Evolutionary conservation across 2,888 invertebrate genomes (phyloP).

Genomic region (Pristionchus mayeri): DNA sequence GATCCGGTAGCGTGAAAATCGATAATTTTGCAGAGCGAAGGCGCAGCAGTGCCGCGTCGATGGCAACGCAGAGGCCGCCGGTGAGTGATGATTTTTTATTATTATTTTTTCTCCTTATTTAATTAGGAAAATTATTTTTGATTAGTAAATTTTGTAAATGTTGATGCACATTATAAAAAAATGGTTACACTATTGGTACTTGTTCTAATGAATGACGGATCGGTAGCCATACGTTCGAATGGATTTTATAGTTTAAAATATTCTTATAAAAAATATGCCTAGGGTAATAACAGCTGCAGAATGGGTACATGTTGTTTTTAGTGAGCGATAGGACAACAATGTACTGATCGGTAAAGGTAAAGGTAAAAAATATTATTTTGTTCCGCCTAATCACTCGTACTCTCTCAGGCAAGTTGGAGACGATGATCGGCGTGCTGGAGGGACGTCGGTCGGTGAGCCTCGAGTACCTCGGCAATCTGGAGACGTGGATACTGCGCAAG

Average conservation of each 20-base stretch:
- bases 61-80: slow-evolving; percentile 38
- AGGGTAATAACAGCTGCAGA: too few relatives aligned
- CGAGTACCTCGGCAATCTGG: slow-evolving; percentile 65
- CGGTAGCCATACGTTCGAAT: too few relatives aligned
- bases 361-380: too few relatives aligned
- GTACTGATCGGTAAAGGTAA: too few relatives aligned
- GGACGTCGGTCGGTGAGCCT: slow-evolving; percentile 62
- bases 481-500: slow-evolving; percentile 66
- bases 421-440: slow-evolving; percentile 67
- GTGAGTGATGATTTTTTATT: background rate
- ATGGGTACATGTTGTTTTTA: too few relatives aligned
- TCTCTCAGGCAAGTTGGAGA: slow-evolving; percentile 46
- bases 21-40: slow-evolving; percentile 54
- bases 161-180: too few relatives aligned
- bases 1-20: background rate
- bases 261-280: background rate
- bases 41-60: slow-evolving; percentile 50
- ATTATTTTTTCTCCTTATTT: background rate
- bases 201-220: too few relatives aligned
- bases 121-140: too few relatives aligned
- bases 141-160: too few relatives aligned
- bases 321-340: too few relatives aligned
- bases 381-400: background rate
- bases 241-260: background rate
- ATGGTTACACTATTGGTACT: too few relatives aligned